Evolutionary conservation across 2,888 invertebrate species (phyloP).

Genomic region (Flexamia atlantica): DNA sequence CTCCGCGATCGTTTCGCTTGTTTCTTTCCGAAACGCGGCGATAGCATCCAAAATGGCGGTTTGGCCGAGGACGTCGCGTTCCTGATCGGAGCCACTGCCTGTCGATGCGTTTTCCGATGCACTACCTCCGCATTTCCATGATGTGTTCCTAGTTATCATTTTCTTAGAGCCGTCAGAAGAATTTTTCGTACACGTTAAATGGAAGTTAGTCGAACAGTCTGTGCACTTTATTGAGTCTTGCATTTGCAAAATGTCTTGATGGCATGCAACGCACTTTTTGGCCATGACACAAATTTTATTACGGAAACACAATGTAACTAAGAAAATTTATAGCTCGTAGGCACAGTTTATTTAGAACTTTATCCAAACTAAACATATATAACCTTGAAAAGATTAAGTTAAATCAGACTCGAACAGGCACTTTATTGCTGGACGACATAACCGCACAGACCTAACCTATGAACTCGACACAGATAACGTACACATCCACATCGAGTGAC

Average conservation of each 20-base stretch:
- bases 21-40: background rate
- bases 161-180: background rate
- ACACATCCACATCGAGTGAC: background rate
- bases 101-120: background rate
- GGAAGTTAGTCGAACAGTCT: background rate
- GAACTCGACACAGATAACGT: background rate
- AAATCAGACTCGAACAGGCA: background rate
- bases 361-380: background rate
- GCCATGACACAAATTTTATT: background rate
- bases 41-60: background rate
- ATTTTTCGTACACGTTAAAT: background rate
- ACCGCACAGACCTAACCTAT: background rate
- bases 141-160: background rate
- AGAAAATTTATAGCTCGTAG: background rate
- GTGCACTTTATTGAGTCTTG: background rate
- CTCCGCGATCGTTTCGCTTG: background rate
- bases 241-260: background rate
- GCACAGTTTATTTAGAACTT: background rate
- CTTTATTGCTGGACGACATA: background rate
- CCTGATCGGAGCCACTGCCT: background rate
- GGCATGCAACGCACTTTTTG: background rate
- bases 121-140: background rate
- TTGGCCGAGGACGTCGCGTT: background rate
- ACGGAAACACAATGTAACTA: background rate
- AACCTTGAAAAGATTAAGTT: too few species aligned